Conservation (phyloP, 2,797 vertebrate genomes). For the Apogon hyalosoma region DNA sequence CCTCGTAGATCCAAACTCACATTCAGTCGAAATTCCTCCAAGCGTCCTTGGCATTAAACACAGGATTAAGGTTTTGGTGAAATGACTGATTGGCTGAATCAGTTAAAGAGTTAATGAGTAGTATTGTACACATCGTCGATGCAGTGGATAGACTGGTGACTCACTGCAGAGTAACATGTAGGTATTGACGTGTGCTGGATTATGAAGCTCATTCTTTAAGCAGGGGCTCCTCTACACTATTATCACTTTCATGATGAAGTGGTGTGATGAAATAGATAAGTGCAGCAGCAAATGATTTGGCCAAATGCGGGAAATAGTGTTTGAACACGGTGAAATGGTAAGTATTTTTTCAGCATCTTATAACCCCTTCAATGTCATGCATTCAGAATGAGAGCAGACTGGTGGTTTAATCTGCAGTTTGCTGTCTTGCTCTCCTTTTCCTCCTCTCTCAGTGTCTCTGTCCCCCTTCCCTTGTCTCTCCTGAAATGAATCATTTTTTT, state of each 20-base stretch:
- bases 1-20: neutral
- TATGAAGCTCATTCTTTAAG: conserved; percentile 13
- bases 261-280: conserved; percentile 23
- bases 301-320: conserved; percentile 23
- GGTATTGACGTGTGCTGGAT: conserved; percentile 40
- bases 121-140: conserved; percentile 35
- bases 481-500: conserved; percentile 64
- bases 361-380: conserved; percentile 20
- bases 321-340: conserved; percentile 32
- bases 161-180: conserved; percentile 34
- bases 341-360: conserved; percentile 33
- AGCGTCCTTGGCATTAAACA: conserved; percentile 8
- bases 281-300: conserved; percentile 10
- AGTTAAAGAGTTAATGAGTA: conserved; percentile 52
- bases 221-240: conserved; percentile 4
- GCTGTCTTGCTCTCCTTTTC: conserved; percentile 20
- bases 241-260: conserved; percentile 16
- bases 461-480: conserved; percentile 44
- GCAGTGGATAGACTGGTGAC: conserved; percentile 32
- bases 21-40: conserved; percentile 14
- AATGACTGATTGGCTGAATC: conserved; percentile 36
- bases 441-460: conserved; percentile 30
- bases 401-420: conserved; percentile 34
- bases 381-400: conserved; percentile 25
- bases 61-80: conserved; percentile 21